Conservation (phyloP, 2,797 vertebrate genomes). For the Catharus ustulatus region DNA sequence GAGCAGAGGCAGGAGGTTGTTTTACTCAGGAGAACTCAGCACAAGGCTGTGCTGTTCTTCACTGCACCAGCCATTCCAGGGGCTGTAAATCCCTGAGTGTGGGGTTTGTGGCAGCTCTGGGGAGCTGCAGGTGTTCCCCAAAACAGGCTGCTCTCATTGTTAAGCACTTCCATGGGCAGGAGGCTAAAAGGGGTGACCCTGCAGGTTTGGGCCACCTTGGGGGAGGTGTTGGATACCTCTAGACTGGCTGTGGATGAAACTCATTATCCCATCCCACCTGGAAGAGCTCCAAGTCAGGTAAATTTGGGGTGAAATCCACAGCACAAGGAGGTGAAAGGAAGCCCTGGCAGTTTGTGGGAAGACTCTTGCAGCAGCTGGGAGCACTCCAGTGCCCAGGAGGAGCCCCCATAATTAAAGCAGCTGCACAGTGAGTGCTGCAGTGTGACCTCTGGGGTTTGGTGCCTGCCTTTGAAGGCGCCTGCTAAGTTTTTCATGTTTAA, state of each 20-base stretch:
- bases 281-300: background rate
- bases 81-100: background rate
- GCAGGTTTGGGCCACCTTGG: background rate
- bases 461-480: background rate
- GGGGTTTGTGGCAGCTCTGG: background rate
- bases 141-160: background rate
- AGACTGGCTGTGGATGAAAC: background rate
- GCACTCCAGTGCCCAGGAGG: background rate
- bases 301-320: background rate
- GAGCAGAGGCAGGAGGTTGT: background rate
- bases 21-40: background rate
- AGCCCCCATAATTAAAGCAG: constrained; percentile 20
- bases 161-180: background rate
- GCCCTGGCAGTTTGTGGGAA: background rate
- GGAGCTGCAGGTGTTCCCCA: background rate
- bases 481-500: constrained; percentile 20
- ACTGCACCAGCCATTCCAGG: background rate
- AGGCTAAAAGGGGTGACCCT: background rate
- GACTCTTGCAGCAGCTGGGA: background rate
- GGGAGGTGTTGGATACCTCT: background rate
- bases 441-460: constrained; percentile 31
- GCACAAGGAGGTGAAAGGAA: background rate
- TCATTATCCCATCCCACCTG: accelerated
- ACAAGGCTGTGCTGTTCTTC: background rate
- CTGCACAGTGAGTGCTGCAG: background rate